A percentile compares a stretch with the other conserved stretches of the same genome.
Conservation (phyloP, 2,113 vertebrate genomes). For the Vicugna pacos region DNA sequence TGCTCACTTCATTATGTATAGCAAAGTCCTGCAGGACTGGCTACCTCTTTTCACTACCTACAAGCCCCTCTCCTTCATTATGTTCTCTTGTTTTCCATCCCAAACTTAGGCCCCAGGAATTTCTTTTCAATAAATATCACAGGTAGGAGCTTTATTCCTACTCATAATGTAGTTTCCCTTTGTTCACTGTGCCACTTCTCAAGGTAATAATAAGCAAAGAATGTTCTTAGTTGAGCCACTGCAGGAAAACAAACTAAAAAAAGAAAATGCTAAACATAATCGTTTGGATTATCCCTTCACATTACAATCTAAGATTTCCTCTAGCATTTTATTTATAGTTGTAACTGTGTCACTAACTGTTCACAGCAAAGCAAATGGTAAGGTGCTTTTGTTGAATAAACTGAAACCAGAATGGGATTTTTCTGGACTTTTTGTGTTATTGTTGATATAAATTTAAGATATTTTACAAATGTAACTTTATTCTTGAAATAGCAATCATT, state of each 20-base stretch:
- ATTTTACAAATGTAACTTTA: not conserved
- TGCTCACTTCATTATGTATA: accelerated
- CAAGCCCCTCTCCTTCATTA: not conserved
- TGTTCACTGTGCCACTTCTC: not conserved
- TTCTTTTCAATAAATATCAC: not conserved
- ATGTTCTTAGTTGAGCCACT: not conserved
- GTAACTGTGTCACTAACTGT: not conserved
- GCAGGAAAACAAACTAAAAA: not conserved
- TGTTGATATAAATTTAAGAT: not conserved
- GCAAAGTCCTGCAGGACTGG: accelerated
- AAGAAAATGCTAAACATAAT: not conserved
- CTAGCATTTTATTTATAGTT: not conserved
- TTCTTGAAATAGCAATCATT: not conserved
- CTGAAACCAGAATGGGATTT: not conserved
- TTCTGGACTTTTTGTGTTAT: not conserved
- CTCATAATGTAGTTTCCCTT: not conserved
- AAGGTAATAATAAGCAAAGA: not conserved
- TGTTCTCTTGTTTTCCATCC: not conserved
- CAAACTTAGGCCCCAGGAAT: not conserved
- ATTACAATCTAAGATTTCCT: not conserved
- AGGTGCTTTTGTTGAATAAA: not conserved
- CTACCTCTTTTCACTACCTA: not conserved
- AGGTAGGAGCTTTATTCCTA: too few relatives aligned
- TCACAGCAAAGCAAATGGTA: not conserved
- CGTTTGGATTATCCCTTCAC: not conserved